Evolutionary conservation across 2,113 vertebrate genomes (phyloP).

Genomic region (Irena cyanogastra): DNA sequence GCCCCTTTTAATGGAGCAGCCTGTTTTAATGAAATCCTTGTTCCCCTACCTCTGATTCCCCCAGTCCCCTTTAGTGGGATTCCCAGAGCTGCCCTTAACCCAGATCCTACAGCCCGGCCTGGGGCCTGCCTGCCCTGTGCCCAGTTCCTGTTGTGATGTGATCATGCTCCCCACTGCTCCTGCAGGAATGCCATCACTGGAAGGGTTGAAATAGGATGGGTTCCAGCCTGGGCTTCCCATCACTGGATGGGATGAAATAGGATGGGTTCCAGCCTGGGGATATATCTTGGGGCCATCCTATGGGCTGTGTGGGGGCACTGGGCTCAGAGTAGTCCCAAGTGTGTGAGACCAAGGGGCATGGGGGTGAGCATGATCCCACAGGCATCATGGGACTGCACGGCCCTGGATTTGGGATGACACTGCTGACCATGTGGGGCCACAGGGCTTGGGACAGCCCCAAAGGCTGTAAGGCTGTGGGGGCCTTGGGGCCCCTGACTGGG

Average conservation of each 20-base stretch:
- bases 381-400: neutral
- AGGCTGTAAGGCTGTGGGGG: neutral
- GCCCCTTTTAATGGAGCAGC: neutral
- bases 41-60: neutral
- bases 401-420: neutral
- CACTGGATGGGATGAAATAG: neutral
- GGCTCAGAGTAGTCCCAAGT: neutral
- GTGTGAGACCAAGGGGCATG: no score
- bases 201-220: neutral
- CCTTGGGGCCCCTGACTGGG: neutral
- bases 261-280: neutral
- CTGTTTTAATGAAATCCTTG: neutral
- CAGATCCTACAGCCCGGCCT: neutral
- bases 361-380: neutral
- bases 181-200: neutral
- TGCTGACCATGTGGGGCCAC: neutral
- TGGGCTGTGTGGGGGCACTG: neutral
- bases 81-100: neutral
- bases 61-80: neutral
- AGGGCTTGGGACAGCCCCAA: neutral
- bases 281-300: neutral
- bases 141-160: neutral
- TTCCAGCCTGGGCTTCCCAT: no score
- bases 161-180: neutral
- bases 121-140: neutral